These are phyloP conservation scores for Camponotus floridanus DNA, from an alignment of 1,140 invertebrate species.

Conservation along the genomic window DNA sequence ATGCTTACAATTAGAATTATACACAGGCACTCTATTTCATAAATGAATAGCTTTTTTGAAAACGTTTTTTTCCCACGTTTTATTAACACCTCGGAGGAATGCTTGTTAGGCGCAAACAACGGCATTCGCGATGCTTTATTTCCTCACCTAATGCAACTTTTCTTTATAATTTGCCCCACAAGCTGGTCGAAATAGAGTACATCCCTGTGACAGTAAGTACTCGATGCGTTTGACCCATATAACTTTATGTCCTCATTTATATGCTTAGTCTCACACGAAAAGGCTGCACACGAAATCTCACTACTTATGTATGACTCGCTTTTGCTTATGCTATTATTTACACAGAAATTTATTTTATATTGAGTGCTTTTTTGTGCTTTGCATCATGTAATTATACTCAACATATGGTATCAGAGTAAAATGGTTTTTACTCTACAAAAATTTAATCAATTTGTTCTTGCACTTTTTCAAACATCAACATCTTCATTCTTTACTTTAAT, in stretches of 20 bases:
- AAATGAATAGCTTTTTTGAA: slow-evolving; percentile 20
- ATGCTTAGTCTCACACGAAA: slow-evolving; percentile 64
- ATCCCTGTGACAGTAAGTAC: slow-evolving; percentile 88
- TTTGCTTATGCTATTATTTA: slow-evolving; percentile 72
- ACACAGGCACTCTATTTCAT: slow-evolving; percentile 32
- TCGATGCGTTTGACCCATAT: slow-evolving; percentile 77
- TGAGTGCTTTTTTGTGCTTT: slow-evolving; percentile 70
- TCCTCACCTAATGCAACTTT: slow-evolving; percentile 80
- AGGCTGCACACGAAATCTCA: slow-evolving; percentile 62
- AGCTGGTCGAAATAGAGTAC: slow-evolving; percentile 89
- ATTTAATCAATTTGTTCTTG: not conserved
- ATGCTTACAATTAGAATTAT: slow-evolving; percentile 33
- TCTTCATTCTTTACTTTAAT: not conserved
- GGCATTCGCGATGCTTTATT: slow-evolving; percentile 68
- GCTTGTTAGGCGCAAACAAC: slow-evolving; percentile 60
- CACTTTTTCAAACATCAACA: not conserved
- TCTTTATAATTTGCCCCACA: slow-evolving; percentile 84
- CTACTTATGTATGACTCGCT: slow-evolving; percentile 76
- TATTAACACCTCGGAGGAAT: slow-evolving; percentile 30
- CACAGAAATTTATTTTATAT: slow-evolving; percentile 51
- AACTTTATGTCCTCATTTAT: slow-evolving; percentile 67
- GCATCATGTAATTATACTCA: slow-evolving; percentile 1
- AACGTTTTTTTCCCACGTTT: slow-evolving; percentile 15
- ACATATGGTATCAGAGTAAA: slow-evolving; percentile 8
- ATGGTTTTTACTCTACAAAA: slow-evolving; percentile 7